Base-by-base conservation (phyloP, 2,888 invertebrate species). In the Chrysolina oricalcia region DNA sequence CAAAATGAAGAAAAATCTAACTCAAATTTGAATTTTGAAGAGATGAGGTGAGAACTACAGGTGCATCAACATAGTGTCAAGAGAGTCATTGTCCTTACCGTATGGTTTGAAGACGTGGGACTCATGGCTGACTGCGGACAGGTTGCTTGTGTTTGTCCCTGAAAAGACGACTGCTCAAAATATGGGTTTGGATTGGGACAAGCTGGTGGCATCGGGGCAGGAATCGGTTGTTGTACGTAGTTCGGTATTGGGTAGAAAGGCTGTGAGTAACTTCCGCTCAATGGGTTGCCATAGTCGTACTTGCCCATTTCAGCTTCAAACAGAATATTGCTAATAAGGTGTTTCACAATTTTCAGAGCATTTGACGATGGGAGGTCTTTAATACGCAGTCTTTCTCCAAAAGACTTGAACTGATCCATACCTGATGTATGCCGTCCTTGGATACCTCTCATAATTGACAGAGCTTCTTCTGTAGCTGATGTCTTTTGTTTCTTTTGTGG, bases 281-380 rank as follows among this genome's bases (percentile, higher is more conserved):
- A 13, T 56, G 69, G 40, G 40, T 53, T 59, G 69, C 53, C 53
- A 59, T 74, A 56, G 50, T 74, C 64, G 50, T 71, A 71, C 17
- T 74, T 66, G 17, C 74, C 74, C 74, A 74, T 62, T 74, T 74
- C 62, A 19, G 74, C 74, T 53, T 74, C 63, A 70, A 70, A 70
- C n/a, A 70, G 62, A 62, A 70, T 43, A 41, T 70, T 59, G 35
- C 43, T 70, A 21, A 70, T 62, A 5, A 43, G 59, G 11, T 27
- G 27, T 27, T 27, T 27, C 27, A 27, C 27, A 27, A 27, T 27
- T 27, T 27, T 27, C 27, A 3, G 27, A 27, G 27, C 27, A 27
- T 27, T 27, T 27, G 27, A 27, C 27, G 27, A 27, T 5, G 27
- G 27, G 27, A 27, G 27, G 27, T 27, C 27, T 27, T 27, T 27